phyloP scores from a whole-genome alignment of 2,113 vertebrate species.

The Engystomops pustulosus region DNA sequence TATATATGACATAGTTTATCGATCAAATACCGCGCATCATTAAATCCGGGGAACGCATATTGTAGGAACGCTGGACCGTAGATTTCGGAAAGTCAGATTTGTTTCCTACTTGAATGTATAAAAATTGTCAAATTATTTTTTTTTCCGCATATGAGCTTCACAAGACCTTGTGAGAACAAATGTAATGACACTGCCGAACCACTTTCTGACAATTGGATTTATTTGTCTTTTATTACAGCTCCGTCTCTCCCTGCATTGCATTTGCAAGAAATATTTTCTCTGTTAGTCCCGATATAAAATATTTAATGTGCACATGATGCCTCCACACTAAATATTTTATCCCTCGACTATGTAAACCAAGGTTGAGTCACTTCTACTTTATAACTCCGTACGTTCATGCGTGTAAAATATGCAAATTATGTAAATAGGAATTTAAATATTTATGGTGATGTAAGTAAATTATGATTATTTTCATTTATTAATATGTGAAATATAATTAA shows the following conservation, averaged over 20 bases:
- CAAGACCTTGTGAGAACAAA: slow-evolving; percentile 41
- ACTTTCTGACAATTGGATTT: slow-evolving; percentile 54
- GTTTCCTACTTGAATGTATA: background rate
- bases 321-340: slow-evolving; percentile 42
- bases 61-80: background rate
- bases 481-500: slow-evolving; percentile 27
- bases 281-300: slow-evolving; percentile 51
- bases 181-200: slow-evolving; percentile 38
- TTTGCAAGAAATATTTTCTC: slow-evolving; percentile 50
- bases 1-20: background rate
- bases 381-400: background rate
- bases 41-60: background rate
- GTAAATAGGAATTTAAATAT: slow-evolving; percentile 37
- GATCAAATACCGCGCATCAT: background rate
- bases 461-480: background rate
- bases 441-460: background rate
- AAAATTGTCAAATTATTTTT: slow-evolving; percentile 22
- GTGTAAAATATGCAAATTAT: slow-evolving; percentile 25
- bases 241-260: slow-evolving; percentile 23
- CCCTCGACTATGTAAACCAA: slow-evolving; percentile 46
- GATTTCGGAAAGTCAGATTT: background rate
- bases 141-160: slow-evolving; percentile 12
- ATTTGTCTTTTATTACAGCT: slow-evolving; percentile 47
- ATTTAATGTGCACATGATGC: slow-evolving; percentile 53
- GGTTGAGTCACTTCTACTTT: slow-evolving; percentile 49